Evolutionary conservation across 2,888 invertebrate species (phyloP).

Genomic region (Gortyna flavago): DNA sequence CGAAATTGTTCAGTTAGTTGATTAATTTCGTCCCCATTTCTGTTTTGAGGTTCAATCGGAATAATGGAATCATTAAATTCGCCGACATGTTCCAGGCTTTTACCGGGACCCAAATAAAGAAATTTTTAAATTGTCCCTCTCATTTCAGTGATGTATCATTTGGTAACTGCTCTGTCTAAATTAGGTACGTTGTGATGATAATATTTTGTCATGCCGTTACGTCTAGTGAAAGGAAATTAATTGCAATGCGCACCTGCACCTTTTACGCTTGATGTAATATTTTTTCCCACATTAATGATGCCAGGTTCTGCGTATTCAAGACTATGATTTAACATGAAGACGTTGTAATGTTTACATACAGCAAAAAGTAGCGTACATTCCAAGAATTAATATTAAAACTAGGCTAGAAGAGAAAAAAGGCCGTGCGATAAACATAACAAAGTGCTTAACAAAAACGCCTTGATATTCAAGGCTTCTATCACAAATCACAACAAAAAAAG

Average conservation of each 20-base stretch:
- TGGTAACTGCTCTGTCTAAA: neutral
- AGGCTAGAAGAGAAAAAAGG: slow-evolving; percentile 12
- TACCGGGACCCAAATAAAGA: slow-evolving; percentile 1
- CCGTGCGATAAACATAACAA: slow-evolving; percentile 20
- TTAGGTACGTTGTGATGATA: slow-evolving; percentile 5
- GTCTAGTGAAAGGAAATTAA: slow-evolving; percentile 29
- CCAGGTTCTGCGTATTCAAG: slow-evolving; percentile 41
- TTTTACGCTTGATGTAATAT: slow-evolving; percentile 24
- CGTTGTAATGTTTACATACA: slow-evolving; percentile 25
- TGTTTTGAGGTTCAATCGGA: slow-evolving; percentile 26
- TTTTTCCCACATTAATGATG: slow-evolving; percentile 35
- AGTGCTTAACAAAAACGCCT: slow-evolving; percentile 30
- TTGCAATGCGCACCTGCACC: slow-evolving; percentile 5
- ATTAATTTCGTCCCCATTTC: slow-evolving; percentile 35
- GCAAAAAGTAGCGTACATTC: slow-evolving; percentile 33
- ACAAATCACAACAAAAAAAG: slow-evolving; percentile 38
- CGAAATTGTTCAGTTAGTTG: slow-evolving; percentile 19
- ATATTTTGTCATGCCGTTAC: slow-evolving; percentile 19
- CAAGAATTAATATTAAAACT: slow-evolving; percentile 26
- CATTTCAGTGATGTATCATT: neutral
- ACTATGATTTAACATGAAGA: slow-evolving; percentile 37
- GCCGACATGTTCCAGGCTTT: slow-evolving; percentile 13
- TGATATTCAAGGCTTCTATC: slow-evolving; percentile 40
- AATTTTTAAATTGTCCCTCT: neutral
- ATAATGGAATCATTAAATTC: slow-evolving; percentile 36